A percentile compares a stretch with the other conserved stretches of the same genome.
These are phyloP conservation scores for Poeciliopsis gracilis DNA, from an alignment of 2,797 vertebrate genomes.

Conservation along the genomic window DNA sequence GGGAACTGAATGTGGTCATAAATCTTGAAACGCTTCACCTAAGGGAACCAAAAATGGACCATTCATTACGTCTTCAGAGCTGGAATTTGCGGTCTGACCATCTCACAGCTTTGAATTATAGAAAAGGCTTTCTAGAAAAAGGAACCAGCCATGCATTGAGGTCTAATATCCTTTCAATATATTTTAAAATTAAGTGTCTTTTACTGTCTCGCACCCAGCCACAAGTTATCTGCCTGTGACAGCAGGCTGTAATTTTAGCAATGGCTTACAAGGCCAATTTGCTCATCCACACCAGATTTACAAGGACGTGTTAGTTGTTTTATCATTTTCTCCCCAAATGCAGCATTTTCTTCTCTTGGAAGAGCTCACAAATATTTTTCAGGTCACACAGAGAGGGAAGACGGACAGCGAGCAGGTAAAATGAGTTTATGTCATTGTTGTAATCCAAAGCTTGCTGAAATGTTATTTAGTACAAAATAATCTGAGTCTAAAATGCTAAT, in stretches of 20 bases:
- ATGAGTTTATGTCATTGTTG: not conserved
- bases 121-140: constrained; percentile 55
- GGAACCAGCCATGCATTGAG: constrained; percentile 49
- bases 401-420: not conserved
- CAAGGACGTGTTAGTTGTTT: constrained; percentile 30
- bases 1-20: constrained; percentile 47
- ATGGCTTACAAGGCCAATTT: constrained; percentile 25
- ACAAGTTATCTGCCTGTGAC: constrained; percentile 46
- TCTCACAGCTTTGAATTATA: constrained; percentile 60
- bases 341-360: constrained; percentile 2
- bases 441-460: not conserved
- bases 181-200: constrained; percentile 61
- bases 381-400: constrained; percentile 18
- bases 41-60: constrained; percentile 50
- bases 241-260: constrained; percentile 54
- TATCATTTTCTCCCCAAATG: constrained; percentile 24
- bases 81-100: constrained; percentile 54
- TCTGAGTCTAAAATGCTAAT: not conserved
- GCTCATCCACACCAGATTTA: constrained; percentile 43
- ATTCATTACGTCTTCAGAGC: constrained; percentile 57
- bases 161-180: constrained; percentile 58
- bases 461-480: not conserved
- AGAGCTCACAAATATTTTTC: constrained; percentile 21
- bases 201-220: constrained; percentile 43
- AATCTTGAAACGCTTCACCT: constrained; percentile 58